Evolutionary conservation across 1,140 invertebrate genomes (phyloP).

Genomic region (Mycetomoellerius zeteki): DNA sequence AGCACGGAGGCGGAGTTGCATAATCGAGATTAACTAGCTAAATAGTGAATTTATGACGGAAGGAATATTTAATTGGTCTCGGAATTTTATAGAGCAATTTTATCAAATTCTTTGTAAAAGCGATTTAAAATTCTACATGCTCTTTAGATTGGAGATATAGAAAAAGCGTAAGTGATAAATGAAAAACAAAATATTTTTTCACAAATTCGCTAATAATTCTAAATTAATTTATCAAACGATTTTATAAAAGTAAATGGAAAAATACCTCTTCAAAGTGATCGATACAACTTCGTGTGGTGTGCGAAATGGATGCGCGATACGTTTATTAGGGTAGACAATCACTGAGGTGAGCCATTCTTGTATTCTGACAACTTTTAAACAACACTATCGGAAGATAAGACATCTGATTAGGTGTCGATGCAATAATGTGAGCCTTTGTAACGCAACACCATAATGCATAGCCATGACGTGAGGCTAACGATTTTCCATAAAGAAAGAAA

Average conservation of each 20-base stretch:
- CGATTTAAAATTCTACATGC: background rate
- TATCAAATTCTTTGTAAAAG: background rate
- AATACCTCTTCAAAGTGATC: background rate
- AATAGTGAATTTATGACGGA: background rate
- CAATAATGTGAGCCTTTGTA: background rate
- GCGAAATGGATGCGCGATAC: conserved; percentile 59
- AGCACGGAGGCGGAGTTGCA: background rate
- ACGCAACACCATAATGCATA: too few relatives aligned
- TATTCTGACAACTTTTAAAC: conserved; percentile 42
- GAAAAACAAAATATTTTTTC: background rate
- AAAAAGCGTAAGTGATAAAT: background rate
- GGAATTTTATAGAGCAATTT: background rate
- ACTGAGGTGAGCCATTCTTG: conserved; percentile 47
- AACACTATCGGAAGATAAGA: background rate
- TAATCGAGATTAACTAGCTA: conserved; percentile 26
- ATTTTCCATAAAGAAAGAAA: too few relatives aligned
- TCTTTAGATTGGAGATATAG: background rate
- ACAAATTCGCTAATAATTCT: background rate
- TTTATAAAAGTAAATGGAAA: background rate
- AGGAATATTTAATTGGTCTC: background rate
- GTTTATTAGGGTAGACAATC: conserved; percentile 62
- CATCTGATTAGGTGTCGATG: too few relatives aligned
- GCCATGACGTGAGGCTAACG: background rate
- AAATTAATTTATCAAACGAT: background rate
- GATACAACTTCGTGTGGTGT: conserved; percentile 57